These are phyloP conservation scores for Anarrhichthys ocellatus DNA, from an alignment of 2,113 vertebrate species.

Conservation along the genomic window DNA sequence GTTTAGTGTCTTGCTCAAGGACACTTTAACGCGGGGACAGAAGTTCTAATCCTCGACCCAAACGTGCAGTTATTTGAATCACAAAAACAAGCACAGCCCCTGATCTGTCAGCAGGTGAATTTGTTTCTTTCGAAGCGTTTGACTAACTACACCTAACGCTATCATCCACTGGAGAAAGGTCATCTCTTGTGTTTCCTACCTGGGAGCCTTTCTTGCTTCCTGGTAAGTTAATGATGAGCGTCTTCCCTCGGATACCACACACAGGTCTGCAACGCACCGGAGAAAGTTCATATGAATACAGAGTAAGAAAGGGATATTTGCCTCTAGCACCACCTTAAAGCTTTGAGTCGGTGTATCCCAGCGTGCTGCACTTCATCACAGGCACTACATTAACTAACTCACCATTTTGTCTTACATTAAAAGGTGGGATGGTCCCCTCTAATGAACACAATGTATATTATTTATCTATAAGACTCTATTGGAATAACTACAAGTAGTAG, in stretches of 20 bases:
- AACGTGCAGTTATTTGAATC: neutral
- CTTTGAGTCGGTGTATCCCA: neutral
- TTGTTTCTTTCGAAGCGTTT: neutral
- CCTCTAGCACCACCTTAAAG: neutral
- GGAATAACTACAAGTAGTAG: neutral
- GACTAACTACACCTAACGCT: neutral
- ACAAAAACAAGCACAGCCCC: neutral
- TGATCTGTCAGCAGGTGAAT: neutral
- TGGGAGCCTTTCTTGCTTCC: conserved; percentile 99
- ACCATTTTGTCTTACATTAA: neutral
- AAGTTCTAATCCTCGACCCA: neutral
- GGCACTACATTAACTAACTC: neutral
- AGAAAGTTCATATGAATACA: neutral
- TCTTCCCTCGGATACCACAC: conserved; percentile 99
- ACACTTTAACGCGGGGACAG: neutral
- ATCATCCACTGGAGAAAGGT: neutral
- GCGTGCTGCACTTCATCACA: neutral
- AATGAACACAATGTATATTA: neutral
- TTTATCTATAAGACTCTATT: conserved; percentile 1
- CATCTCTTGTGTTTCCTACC: conserved; percentile 83
- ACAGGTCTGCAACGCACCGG: conserved; percentile 88
- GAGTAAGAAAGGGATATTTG: neutral
- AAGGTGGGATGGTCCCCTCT: conserved; percentile 2
- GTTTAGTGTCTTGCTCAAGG: neutral
- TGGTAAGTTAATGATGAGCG: conserved; percentile 98